Percentiles rank a stretch among this genome's conserved stretches.
These are phyloP conservation scores for Hippocampus mohnikei DNA, from an alignment of 2,113 vertebrate genomes.

Conservation along the genomic window DNA sequence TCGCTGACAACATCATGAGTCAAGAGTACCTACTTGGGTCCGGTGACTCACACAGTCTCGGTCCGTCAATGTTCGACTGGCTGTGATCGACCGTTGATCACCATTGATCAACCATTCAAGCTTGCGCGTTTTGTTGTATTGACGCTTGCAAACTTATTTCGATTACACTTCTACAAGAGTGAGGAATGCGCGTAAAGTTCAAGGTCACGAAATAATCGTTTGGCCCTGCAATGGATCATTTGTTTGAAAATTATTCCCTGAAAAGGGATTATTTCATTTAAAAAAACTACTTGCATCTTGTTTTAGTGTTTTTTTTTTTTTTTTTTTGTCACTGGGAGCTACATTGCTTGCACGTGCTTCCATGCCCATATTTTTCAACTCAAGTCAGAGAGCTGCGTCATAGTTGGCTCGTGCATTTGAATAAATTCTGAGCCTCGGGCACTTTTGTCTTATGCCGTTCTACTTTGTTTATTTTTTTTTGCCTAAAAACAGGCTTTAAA, in stretches of 20 bases:
- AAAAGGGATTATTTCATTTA: too few species aligned
- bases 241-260: too few species aligned
- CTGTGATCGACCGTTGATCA: constrained; percentile 19
- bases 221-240: too few species aligned
- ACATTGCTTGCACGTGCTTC: background rate
- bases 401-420: background rate
- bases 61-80: constrained; percentile 60
- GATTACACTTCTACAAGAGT: too few species aligned
- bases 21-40: constrained; percentile 62
- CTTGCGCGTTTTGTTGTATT: too few species aligned
- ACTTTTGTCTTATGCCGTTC: background rate
- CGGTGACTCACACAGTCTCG: constrained; percentile 46
- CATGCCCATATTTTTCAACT: background rate
- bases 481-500: background rate
- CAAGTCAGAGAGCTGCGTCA: background rate
- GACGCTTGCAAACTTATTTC: too few species aligned
- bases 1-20: constrained; percentile 57
- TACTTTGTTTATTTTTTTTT: background rate
- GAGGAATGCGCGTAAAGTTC: too few species aligned
- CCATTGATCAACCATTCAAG: constrained; percentile 12
- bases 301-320: too few species aligned
- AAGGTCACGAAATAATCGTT: too few species aligned
- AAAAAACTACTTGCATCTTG: too few species aligned
- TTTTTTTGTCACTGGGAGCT: too few species aligned
- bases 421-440: background rate